Percentiles rank a stretch among this genome's conserved stretches.
Evolutionary conservation across 2,888 invertebrate species (phyloP).

Genomic region (Drosophila paranaensis): DNA sequence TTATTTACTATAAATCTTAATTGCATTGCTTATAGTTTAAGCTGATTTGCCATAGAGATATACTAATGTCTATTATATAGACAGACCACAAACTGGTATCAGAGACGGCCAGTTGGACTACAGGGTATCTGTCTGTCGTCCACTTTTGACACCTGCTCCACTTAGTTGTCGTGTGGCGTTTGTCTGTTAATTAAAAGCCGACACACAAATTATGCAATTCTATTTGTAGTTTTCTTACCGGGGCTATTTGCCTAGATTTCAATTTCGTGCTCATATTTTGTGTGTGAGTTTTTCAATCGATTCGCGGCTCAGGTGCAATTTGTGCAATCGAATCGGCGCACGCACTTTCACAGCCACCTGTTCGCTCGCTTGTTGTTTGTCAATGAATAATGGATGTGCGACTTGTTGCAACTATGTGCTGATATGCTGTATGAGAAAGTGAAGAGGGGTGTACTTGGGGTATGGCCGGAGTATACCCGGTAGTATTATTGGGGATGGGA

Average conservation of each 20-base stretch:
- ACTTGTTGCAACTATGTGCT: conserved; percentile 1
- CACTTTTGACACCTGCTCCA: background rate
- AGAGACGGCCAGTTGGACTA: background rate
- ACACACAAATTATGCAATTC: conserved; percentile 33
- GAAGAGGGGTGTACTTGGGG: background rate
- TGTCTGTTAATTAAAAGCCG: conserved; percentile 35
- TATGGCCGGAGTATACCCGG: no score
- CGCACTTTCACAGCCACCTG: conserved; percentile 44
- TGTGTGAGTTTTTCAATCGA: conserved; percentile 15
- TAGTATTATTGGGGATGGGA: no score
- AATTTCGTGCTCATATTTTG: conserved; percentile 19
- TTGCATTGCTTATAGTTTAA: background rate
- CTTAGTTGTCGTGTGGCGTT: conserved; percentile 2
- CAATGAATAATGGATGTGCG: conserved; percentile 40
- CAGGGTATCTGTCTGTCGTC: conserved; percentile 19
- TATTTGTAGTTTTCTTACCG: conserved; percentile 24
- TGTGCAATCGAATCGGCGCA: conserved; percentile 35
- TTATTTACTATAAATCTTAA: background rate
- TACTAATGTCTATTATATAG: background rate
- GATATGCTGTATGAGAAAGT: background rate
- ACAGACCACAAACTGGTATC: background rate
- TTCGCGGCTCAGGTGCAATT: conserved; percentile 40
- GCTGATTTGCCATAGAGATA: background rate
- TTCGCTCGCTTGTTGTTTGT: conserved; percentile 27
- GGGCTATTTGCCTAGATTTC: conserved; percentile 12